Conservation (phyloP, 2,113 vertebrate species). For the Stegostoma tigrinum region DNA sequence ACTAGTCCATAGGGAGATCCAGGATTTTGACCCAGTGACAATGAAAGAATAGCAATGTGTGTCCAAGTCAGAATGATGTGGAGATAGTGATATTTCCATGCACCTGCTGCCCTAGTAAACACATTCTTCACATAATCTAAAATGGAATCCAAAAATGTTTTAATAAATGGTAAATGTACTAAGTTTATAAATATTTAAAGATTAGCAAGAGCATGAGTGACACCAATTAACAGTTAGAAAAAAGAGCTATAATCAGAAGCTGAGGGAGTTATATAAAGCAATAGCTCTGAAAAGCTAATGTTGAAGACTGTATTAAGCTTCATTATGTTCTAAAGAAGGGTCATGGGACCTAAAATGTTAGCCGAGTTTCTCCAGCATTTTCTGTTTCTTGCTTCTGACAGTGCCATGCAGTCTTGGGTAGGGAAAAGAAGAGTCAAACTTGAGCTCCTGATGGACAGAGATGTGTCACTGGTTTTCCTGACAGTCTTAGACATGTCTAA, state of each 20-base stretch:
- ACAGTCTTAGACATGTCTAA: too few relatives aligned
- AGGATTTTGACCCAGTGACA: not conserved
- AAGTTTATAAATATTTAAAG: not conserved
- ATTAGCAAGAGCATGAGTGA: not conserved
- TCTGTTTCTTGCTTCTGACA: too few relatives aligned
- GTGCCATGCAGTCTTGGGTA: too few relatives aligned
- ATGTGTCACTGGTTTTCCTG: too few relatives aligned
- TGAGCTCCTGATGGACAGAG: too few relatives aligned
- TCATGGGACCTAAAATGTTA: too few relatives aligned
- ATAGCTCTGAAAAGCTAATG: too few relatives aligned
- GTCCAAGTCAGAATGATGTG: not conserved
- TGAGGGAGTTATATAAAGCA: not conserved
- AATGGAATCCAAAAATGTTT: not conserved
- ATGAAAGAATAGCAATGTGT: not conserved
- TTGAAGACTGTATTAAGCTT: too few relatives aligned
- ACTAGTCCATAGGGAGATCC: not conserved
- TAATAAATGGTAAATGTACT: not conserved
- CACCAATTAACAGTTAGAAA: not conserved
- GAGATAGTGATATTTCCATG: not conserved
- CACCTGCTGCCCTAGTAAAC: not conserved
- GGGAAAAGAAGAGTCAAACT: too few relatives aligned
- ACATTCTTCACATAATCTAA: not conserved
- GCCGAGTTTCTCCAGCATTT: too few relatives aligned
- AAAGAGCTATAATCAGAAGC: not conserved
- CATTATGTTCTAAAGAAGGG: too few relatives aligned